phyloP scores from a whole-genome alignment of 2,113 vertebrate species.

The Pluvialis apricaria region DNA sequence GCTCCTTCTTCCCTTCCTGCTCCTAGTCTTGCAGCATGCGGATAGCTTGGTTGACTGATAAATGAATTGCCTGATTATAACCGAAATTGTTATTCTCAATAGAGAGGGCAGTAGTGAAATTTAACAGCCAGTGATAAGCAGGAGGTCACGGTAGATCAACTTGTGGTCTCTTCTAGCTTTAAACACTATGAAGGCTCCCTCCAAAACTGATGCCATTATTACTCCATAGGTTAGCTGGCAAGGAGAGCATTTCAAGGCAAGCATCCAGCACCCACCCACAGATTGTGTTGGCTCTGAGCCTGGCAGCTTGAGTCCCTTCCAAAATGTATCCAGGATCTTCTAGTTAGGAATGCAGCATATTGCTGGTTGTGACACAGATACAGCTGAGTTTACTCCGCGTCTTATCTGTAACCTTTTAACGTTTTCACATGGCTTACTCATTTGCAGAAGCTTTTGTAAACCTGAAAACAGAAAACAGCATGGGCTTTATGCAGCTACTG shows the following conservation, averaged over 20 bases:
- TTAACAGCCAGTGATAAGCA: background rate
- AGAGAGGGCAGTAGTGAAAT: background rate
- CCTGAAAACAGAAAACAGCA: conserved; percentile 37
- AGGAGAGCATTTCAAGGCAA: conserved; percentile 26
- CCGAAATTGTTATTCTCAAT: background rate
- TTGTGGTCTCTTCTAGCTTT: background rate
- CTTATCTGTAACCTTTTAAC: conserved; percentile 59
- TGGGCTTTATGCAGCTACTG: background rate
- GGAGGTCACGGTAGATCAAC: background rate
- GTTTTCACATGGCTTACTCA: conserved; percentile 41
- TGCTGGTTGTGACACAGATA: conserved; percentile 35
- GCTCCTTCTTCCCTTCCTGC: background rate
- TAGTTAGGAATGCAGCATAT: conserved; percentile 36
- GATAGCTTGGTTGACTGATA: background rate
- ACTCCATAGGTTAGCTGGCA: conserved; percentile 54
- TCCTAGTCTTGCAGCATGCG: background rate
- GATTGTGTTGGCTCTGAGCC: conserved; percentile 64
- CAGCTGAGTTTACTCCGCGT: conserved; percentile 45
- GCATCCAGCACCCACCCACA: conserved; percentile 61
- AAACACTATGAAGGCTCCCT: conserved; percentile 13
- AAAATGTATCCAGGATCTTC: conserved; percentile 21
- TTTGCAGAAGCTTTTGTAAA: conserved; percentile 27
- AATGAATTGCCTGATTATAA: background rate
- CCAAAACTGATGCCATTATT: conserved; percentile 14
- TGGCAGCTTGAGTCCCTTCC: conserved; percentile 29